A percentile compares a stretch with the other conserved stretches of the same genome.
Evolutionary conservation across 2,797 vertebrate species (phyloP).

Genomic region (Macropodus opercularis): DNA sequence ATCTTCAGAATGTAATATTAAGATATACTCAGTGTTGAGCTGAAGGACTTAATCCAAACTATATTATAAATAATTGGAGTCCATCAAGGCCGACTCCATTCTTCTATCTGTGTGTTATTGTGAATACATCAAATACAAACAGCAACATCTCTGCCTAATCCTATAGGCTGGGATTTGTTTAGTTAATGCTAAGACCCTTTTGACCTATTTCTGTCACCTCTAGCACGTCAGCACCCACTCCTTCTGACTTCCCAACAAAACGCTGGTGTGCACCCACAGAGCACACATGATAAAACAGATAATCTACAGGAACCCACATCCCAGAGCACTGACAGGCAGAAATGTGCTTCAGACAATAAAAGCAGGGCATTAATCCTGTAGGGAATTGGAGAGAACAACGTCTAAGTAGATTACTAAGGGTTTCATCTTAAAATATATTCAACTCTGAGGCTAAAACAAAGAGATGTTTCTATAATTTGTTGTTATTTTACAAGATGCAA

Average conservation of each 20-base stretch:
- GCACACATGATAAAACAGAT: conserved; percentile 58
- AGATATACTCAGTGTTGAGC: conserved; percentile 32
- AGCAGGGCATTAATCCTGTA: conserved; percentile 51
- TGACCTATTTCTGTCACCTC: conserved; percentile 92
- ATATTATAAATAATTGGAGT: conserved; percentile 26
- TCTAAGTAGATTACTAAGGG: conserved; percentile 57
- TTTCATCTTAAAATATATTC: conserved; percentile 42
- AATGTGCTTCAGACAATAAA: conserved; percentile 57
- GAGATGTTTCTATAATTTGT: conserved; percentile 2
- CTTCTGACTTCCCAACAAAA: conserved; percentile 75
- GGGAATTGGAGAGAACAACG: conserved; percentile 56
- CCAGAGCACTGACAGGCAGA: conserved; percentile 31
- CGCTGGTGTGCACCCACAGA: conserved; percentile 56
- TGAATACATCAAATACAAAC: conserved; percentile 86
- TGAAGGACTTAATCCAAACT: conserved; percentile 18
- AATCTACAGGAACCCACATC: conserved; percentile 53
- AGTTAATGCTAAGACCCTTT: conserved; percentile 92
- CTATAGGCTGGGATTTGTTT: conserved; percentile 91
- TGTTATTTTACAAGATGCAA: conserved; percentile 13
- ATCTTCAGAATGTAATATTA: conserved; percentile 26
- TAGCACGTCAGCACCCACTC: conserved; percentile 80
- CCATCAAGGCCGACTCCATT: conserved; percentile 43
- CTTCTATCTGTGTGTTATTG: conserved; percentile 72
- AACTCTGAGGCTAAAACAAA: conserved; percentile 20
- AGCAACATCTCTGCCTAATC: conserved; percentile 88